phyloP scores from a whole-genome alignment of 2,888 invertebrate species.

The Ophion ellenae region DNA sequence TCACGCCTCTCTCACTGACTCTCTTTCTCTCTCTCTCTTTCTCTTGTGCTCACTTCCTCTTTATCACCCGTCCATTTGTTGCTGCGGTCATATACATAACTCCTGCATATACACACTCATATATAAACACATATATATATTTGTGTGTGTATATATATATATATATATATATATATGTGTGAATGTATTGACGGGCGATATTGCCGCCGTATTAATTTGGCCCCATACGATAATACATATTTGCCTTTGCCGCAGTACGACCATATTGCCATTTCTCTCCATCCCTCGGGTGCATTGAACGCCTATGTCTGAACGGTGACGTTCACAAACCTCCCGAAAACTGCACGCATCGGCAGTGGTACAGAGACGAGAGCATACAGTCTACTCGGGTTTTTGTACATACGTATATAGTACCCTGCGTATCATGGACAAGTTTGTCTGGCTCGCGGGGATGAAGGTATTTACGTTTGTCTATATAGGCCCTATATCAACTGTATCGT shows the following conservation, averaged over 20 bases:
- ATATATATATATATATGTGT: not conserved
- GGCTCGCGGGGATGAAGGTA: not conserved
- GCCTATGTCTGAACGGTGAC: conserved; percentile 1
- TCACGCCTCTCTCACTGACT: not conserved
- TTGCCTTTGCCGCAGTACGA: conserved; percentile 31
- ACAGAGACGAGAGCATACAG: conserved; percentile 31
- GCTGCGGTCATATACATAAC: not conserved
- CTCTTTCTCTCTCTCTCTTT: not conserved
- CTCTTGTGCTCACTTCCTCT: not conserved
- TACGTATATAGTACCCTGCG: not conserved
- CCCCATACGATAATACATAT: conserved; percentile 52
- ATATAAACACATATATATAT: no score
- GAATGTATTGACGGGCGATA: conserved; percentile 46
- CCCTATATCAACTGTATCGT: not conserved
- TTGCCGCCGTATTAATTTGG: conserved; percentile 26
- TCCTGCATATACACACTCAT: no score
- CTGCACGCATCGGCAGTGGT: not conserved
- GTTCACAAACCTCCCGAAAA: conserved; percentile 7
- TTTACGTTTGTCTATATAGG: not conserved
- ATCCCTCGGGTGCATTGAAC: not conserved
- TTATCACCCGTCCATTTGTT: conserved; percentile 23
- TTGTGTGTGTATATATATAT: not conserved
- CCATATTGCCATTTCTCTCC: not conserved
- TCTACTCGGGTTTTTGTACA: not conserved
- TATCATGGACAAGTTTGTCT: not conserved